phyloP scores from a whole-genome alignment of 2,797 vertebrate genomes.

The Tympanoctomys barrerae region DNA sequence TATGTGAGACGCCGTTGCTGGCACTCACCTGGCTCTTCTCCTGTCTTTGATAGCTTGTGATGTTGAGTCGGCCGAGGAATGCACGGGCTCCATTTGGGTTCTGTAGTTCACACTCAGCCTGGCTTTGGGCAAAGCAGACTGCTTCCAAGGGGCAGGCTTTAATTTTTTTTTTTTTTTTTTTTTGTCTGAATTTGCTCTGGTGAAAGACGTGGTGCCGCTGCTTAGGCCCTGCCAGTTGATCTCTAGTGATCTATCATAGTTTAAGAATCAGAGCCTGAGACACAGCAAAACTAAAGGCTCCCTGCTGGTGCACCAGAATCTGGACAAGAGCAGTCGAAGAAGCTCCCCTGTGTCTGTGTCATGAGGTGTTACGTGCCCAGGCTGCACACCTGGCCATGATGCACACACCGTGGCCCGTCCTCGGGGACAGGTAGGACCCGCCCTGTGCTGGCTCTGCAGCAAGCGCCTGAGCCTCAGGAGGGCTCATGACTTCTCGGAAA shows the following conservation, averaged over 20 bases:
- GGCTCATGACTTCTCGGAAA: not conserved
- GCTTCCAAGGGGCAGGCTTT: constrained; percentile 39
- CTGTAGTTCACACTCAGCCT: constrained; percentile 16
- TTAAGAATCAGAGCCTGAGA: constrained; percentile 65
- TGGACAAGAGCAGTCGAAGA: not conserved
- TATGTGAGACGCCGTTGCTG: constrained; percentile 13
- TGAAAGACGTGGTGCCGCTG: not conserved
- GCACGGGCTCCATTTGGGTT: not conserved
- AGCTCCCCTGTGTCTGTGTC: not conserved
- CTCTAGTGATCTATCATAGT: not conserved
- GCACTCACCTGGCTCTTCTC: constrained; percentile 43
- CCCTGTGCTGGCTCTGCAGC: not conserved
- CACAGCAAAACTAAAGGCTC: not conserved
- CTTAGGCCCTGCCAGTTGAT: not conserved
- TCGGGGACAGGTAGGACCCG: not conserved
- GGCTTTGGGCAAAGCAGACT: not conserved
- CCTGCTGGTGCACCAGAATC: rapidly evolving
- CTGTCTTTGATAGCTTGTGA: not conserved
- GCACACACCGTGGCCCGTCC: not conserved
- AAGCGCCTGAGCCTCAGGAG: not conserved
- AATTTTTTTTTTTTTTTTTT: constrained; percentile 61
- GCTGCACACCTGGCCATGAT: not conserved
- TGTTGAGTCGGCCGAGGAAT: constrained; percentile 18
- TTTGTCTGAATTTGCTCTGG: constrained; percentile 72
- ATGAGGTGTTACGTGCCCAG: not conserved